A percentile compares a stretch with the other conserved stretches of the same genome.
These are phyloP conservation scores for Halocaridina rubra DNA, from an alignment of 2,888 invertebrate species.

Conservation along the genomic window DNA sequence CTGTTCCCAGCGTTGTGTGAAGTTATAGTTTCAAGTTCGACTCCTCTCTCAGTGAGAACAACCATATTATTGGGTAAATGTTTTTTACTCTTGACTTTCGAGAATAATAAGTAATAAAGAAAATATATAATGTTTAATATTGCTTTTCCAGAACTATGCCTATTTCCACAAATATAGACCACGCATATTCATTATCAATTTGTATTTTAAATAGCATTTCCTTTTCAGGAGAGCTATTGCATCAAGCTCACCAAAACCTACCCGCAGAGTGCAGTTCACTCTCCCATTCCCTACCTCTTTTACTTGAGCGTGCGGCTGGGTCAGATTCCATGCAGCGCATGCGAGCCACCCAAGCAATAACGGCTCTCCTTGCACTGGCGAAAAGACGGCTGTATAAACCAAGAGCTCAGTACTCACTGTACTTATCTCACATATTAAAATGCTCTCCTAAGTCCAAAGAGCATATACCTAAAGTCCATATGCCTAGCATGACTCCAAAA, in stretches of 20 bases:
- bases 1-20: constrained; percentile 89
- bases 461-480: constrained; percentile 5
- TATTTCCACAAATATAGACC: too few relatives aligned
- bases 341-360: constrained; percentile 55
- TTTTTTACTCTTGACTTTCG: too few relatives aligned
- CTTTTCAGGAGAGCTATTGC: constrained; percentile 81
- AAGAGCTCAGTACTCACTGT: constrained; percentile 14
- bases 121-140: too few relatives aligned
- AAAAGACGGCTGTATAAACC: constrained; percentile 25
- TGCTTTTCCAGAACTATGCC: too few relatives aligned
- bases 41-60: constrained; percentile 89
- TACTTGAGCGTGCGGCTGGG: constrained; percentile 56
- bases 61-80: constrained; percentile 84
- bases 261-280: constrained; percentile 71
- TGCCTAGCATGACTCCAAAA: constrained; percentile 15
- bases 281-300: constrained; percentile 58
- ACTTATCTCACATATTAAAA: constrained; percentile 33
- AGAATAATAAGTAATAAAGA: too few relatives aligned
- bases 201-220: too few relatives aligned
- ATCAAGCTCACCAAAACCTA: constrained; percentile 85
- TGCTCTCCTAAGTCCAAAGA: constrained; percentile 35
- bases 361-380: constrained; percentile 43
- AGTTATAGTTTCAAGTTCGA: constrained; percentile 85
- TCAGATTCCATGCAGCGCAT: constrained; percentile 37
- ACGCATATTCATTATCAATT: too few relatives aligned